Conservation (phyloP, 2,888 invertebrate genomes). For the Tipula confusa region DNA sequence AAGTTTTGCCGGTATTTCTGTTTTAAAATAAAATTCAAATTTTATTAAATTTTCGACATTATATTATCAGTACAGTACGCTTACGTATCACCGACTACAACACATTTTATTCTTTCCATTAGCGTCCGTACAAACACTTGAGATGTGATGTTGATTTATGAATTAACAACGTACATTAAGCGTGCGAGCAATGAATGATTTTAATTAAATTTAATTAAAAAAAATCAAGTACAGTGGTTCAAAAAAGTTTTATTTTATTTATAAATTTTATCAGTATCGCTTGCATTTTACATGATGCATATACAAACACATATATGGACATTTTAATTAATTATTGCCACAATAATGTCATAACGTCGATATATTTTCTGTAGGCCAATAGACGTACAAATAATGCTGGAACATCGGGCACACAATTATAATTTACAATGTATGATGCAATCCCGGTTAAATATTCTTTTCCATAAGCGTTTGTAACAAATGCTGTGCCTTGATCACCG, state of each 20-base stretch:
- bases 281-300: neutral
- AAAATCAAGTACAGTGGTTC: neutral
- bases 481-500: neutral
- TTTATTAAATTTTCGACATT: neutral
- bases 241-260: neutral
- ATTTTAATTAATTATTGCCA: neutral
- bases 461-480: neutral
- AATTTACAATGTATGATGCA: neutral
- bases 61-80: neutral
- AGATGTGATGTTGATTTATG: neutral
- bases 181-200: neutral
- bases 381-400: neutral
- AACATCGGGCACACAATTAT: neutral
- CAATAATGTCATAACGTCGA: neutral
- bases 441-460: neutral
- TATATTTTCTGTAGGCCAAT: neutral
- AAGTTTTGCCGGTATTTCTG: neutral
- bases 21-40: neutral
- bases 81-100: neutral
- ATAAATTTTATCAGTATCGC: neutral
- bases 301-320: neutral
- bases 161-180: neutral
- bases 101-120: neutral
- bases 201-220: constrained; percentile 20
- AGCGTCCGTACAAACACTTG: neutral